Base-by-base conservation (phyloP, 2,113 vertebrate species). In the Hypomesus transpacificus region DNA sequence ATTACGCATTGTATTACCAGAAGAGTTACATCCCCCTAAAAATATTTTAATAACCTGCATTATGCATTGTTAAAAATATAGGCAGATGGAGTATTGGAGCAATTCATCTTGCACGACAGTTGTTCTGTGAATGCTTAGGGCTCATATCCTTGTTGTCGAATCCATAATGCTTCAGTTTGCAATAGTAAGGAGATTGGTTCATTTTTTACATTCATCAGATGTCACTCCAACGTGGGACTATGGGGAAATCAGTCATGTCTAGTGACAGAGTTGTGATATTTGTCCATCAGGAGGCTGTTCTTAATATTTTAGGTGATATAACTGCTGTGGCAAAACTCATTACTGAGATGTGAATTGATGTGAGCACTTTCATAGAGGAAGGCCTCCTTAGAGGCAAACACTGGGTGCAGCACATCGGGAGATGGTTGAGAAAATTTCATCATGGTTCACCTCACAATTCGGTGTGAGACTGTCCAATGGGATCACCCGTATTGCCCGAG, bases 401-500 rank as follows among this genome's bases (percentile, higher is more conserved):
- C 74, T 56, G 63, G 73, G 78, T 51, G 14, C 72, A 79, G 68
- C 56, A n/a, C 74, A 72, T 75, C 75, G 64, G 79, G 81, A 78
- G 75, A 78, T 66, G 74, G 74, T 75, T 70, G 75, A 61, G 74
- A 81, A 83, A 79, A 85, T 81, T 79, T 67, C 73, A 82, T 86
- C 76, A 87, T 69, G 76, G 79, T 87, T 82, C 84, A 65, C 83
- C 75, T 76, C 53, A 46, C 81, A 60, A 82, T 85, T 81, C 70
- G 75, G 69, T 78, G 74, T 58, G 68, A 74, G 77, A 54, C 75
- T 69, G 80, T 89, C 85, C 67, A 68, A 83, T 73, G 75, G 86
- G 74, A 86, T 87, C 82, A 84, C 77, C 82, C 59, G 52, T 61
- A 68, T 1, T 64, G 73, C 71, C 77, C 80, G n/a, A 69, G 75